Base-by-base conservation (phyloP, 2,888 invertebrate genomes). In the Ecliptopera silaceata region DNA sequence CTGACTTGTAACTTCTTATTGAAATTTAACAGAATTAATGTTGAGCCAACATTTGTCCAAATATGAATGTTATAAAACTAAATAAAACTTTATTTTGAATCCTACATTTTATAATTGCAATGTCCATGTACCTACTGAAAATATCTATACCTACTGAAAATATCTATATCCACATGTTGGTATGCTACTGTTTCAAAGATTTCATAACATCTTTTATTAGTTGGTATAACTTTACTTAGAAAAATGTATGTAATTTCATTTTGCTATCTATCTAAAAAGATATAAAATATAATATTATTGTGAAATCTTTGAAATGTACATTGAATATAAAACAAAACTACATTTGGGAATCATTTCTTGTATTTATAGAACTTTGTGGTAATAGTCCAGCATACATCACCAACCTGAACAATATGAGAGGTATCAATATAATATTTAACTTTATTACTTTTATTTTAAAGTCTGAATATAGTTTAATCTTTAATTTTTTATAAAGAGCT, bases 301-400 rank as follows among this genome's bases (percentile, higher is more conserved):
- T 43, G 65, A 69, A 84, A 86, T 82, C 80, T 85, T 81, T 86
- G 78, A 82, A 75, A 77, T 79, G 74, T 74, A 69, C 49, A 67
- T 75, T 71, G 67, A 68, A 68, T 79, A 70, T 76, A 64, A 76
- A 81, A 83, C 81, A 77, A 85, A 88, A 87, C 84, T 91, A 89
- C 90, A 91, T 90, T 84, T 88, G 88, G 88, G 90, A 84, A 89
- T 91, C 89, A 82, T 92, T 92, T 92, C 91, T 92, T 92, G 85
- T 92, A 92, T 92, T 92, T 92, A 92, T 92, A 92, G 92, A 92
- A 92, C 92, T 92, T 92, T 92, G 91, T 92, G 92, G 91, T 92
- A 89, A 91, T 91, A 89, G 90, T 91, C 92, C 91, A 90, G 92
- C 91, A 91, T 91, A 89, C 92, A 89, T 87, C 92, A 90, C 88